A percentile compares a stretch with the other conserved stretches of the same genome.
Evolutionary conservation across 2,888 invertebrate species (phyloP).

Genomic region (Idaea dimidiata): DNA sequence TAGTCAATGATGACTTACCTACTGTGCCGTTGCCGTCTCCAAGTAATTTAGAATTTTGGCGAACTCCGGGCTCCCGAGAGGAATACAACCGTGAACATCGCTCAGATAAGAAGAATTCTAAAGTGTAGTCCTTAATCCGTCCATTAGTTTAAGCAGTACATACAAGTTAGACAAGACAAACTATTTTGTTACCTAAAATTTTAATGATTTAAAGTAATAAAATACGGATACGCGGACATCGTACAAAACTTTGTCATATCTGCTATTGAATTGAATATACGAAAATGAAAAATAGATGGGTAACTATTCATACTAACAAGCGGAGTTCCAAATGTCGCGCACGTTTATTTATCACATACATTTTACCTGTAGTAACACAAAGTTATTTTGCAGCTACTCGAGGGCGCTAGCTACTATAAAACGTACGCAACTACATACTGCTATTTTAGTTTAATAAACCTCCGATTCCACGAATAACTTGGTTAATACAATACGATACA

Average conservation of each 20-base stretch:
- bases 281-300: background rate
- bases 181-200: too few relatives aligned
- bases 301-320: background rate
- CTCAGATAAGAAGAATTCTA: too few relatives aligned
- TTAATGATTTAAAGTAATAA: too few relatives aligned
- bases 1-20: too few relatives aligned
- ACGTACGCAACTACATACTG: background rate
- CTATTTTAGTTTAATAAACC: background rate
- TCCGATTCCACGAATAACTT: background rate
- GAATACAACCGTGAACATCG: too few relatives aligned
- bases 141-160: too few relatives aligned
- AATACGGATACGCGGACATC: background rate
- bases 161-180: too few relatives aligned
- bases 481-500: background rate
- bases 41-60: too few relatives aligned
- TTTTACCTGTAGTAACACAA: background rate
- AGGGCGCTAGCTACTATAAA: background rate
- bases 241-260: background rate
- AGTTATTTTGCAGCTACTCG: background rate
- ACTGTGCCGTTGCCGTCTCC: too few relatives aligned
- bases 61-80: too few relatives aligned
- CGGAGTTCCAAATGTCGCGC: background rate
- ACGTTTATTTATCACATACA: background rate
- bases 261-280: background rate
- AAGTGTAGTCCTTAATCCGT: too few relatives aligned